Evolutionary conservation across 2,113 vertebrate genomes (phyloP).

Genomic region (Scartelaos histophorus): DNA sequence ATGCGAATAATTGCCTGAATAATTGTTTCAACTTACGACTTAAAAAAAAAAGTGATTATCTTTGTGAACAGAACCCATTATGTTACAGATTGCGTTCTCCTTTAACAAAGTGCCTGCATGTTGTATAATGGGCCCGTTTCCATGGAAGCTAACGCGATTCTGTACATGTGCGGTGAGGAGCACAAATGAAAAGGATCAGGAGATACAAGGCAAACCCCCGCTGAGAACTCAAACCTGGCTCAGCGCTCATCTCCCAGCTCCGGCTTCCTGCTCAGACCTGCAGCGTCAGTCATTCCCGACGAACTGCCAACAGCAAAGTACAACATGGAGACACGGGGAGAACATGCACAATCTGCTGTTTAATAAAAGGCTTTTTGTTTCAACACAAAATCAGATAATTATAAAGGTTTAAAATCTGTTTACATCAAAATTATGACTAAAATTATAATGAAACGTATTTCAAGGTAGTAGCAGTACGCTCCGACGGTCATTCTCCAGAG

Average conservation of each 20-base stretch:
- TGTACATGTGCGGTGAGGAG: conserved; percentile 14
- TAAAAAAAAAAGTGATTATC: neutral
- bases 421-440: neutral
- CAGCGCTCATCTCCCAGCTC: conserved; percentile 27
- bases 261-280: conserved; percentile 27
- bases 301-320: conserved; percentile 19
- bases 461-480: conserved; percentile 77
- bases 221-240: conserved; percentile 33
- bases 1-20: no score
- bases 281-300: conserved; percentile 5
- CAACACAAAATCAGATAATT: neutral
- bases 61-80: neutral
- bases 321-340: conserved; percentile 5
- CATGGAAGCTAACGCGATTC: neutral
- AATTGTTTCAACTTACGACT: no score
- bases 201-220: conserved; percentile 14
- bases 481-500: conserved; percentile 70
- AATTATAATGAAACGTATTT: neutral
- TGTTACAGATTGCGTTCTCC: neutral
- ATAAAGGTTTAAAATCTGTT: conserved; percentile 2
- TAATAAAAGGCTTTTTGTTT: conserved; percentile 17
- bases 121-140: neutral
- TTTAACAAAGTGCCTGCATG: neutral
- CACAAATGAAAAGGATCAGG: conserved; percentile 3
- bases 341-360: conserved; percentile 14